phyloP scores from a whole-genome alignment of 2,113 vertebrate genomes.

The Nematolebias whitei region DNA sequence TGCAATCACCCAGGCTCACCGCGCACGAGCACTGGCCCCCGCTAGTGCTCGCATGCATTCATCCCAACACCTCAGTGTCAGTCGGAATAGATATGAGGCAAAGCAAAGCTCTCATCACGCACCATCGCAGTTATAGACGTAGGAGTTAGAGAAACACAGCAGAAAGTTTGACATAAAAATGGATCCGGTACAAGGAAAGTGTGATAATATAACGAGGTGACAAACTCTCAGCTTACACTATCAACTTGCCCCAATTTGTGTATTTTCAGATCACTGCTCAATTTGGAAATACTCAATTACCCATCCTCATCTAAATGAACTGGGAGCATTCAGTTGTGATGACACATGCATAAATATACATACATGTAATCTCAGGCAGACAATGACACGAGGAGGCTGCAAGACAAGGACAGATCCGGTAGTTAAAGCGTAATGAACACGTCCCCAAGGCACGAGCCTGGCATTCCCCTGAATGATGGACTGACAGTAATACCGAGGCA shows the following conservation, averaged over 20 bases:
- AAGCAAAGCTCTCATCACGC: slow-evolving; percentile 45
- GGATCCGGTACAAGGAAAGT: slow-evolving; percentile 6
- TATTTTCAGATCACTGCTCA: slow-evolving; percentile 9
- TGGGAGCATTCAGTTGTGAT: slow-evolving; percentile 57
- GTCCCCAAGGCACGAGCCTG: slow-evolving; percentile 72
- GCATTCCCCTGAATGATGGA: slow-evolving; percentile 80
- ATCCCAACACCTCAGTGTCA: slow-evolving; percentile 20
- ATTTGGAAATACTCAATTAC: slow-evolving; percentile 21
- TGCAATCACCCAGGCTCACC: slow-evolving; percentile 78
- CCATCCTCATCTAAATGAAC: slow-evolving; percentile 16
- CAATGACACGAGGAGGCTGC: slow-evolving; percentile 66
- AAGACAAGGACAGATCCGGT: slow-evolving; percentile 79
- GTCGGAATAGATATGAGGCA: slow-evolving; percentile 12
- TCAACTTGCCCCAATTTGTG: slow-evolving; percentile 14
- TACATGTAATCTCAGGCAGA: slow-evolving; percentile 63
- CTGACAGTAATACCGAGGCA: slow-evolving; percentile 80
- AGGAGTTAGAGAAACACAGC: slow-evolving; percentile 27
- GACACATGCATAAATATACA: slow-evolving; percentile 71
- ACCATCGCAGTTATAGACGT: slow-evolving; percentile 35
- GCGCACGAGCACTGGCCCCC: slow-evolving; percentile 62
- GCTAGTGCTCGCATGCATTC: slow-evolving; percentile 20
- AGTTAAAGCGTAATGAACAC: slow-evolving; percentile 83
- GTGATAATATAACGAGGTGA: slow-evolving; percentile 10
- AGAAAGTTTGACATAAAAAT: slow-evolving; percentile 19
- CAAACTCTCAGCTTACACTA: slow-evolving; percentile 6